A percentile compares a stretch with the other conserved stretches of the same genome.
These are phyloP conservation scores for Drosophila sordidula DNA, from an alignment of 2,888 invertebrate genomes.

Conservation along the genomic window DNA sequence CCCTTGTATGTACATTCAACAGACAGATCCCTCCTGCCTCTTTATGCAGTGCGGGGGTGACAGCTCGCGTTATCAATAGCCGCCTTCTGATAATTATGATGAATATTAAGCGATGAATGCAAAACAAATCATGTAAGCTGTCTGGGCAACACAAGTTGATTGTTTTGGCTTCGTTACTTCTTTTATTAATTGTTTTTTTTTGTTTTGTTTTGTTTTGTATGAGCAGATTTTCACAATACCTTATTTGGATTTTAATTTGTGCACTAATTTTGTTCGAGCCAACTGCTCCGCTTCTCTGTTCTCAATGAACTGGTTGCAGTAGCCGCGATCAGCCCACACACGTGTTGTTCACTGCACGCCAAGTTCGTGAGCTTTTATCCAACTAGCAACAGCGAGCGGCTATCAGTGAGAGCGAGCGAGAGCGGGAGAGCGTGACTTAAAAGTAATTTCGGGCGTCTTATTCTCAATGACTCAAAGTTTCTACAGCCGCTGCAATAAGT, in stretches of 20 bases:
- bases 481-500: slow-evolving; percentile 23
- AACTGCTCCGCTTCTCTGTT: slow-evolving; percentile 24
- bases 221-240: slow-evolving; percentile 11
- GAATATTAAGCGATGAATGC: slow-evolving; percentile 13
- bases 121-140: slow-evolving; percentile 20
- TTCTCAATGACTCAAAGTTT: slow-evolving; percentile 6
- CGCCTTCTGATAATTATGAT: slow-evolving; percentile 28
- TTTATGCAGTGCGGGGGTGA: slow-evolving; percentile 10
- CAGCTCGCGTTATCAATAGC: slow-evolving; percentile 33
- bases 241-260: slow-evolving; percentile 19
- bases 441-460: slow-evolving; percentile 8
- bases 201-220: neutral
- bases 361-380: slow-evolving; percentile 40
- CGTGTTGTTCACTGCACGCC: slow-evolving; percentile 22
- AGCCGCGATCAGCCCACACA: slow-evolving; percentile 26
- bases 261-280: slow-evolving; percentile 19
- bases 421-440: slow-evolving; percentile 45
- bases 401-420: neutral
- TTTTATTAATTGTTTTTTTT: neutral
- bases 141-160: slow-evolving; percentile 16
- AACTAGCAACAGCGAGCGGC: neutral
- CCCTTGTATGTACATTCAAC: slow-evolving; percentile 1
- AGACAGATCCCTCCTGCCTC: neutral
- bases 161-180: no score
- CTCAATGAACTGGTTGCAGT: slow-evolving; percentile 21